Evolutionary conservation across 2,113 vertebrate species (phyloP).

Genomic region (Siniperca chuatsi): DNA sequence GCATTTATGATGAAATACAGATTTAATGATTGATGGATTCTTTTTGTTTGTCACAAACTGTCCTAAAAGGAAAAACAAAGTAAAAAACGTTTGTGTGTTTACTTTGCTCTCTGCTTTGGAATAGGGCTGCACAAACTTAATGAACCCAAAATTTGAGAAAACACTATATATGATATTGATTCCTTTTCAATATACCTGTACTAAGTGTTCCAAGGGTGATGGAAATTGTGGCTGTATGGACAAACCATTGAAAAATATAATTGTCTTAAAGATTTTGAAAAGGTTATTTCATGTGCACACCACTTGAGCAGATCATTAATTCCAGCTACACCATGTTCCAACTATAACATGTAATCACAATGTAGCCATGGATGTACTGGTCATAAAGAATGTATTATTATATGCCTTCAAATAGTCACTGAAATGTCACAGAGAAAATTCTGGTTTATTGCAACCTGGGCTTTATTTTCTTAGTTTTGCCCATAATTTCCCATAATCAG

Average conservation of each 20-base stretch:
- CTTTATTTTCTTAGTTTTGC: slow-evolving; percentile 4
- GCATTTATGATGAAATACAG: neutral
- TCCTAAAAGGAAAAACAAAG: neutral
- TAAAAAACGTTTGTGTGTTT: neutral
- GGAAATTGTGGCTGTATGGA: neutral
- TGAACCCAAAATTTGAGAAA: neutral
- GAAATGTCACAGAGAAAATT: slow-evolving; percentile 44
- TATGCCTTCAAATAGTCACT: neutral
- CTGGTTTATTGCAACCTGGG: slow-evolving; percentile 8
- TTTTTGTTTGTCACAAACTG: neutral
- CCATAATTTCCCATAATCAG: neutral
- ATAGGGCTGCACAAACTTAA: neutral
- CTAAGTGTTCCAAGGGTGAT: neutral
- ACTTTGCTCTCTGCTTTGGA: neutral
- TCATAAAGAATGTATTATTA: neutral
- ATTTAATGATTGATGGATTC: neutral
- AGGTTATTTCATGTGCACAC: slow-evolving; percentile 23
- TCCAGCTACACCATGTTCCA: neutral
- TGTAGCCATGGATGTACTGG: neutral
- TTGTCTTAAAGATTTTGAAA: slow-evolving; percentile 13
- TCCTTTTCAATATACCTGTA: neutral
- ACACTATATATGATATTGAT: neutral
- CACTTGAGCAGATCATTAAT: neutral
- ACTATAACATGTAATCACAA: slow-evolving; percentile 17
- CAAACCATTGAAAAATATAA: neutral